Percentiles rank a stretch among this genome's conserved stretches.
These are phyloP conservation scores for Conomelus anceps DNA, from an alignment of 2,888 invertebrate genomes.

Conservation along the genomic window DNA sequence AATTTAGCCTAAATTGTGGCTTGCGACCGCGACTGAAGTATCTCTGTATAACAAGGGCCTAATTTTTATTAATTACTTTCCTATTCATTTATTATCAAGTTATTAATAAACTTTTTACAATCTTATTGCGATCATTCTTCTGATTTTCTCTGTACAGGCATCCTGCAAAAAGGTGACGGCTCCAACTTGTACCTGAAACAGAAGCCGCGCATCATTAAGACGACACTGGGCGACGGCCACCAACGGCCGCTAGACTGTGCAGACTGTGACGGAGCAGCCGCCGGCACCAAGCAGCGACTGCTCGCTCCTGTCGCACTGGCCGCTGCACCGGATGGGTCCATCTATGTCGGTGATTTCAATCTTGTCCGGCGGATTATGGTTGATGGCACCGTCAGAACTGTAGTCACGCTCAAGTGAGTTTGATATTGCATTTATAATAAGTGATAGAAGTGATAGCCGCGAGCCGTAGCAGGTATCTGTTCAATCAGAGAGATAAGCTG, in stretches of 20 bases:
- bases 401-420: constrained; percentile 74
- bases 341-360: constrained; percentile 95
- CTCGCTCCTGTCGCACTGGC: constrained; percentile 90
- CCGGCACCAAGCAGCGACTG: constrained; percentile 61
- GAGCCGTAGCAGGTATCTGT: too few species aligned
- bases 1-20: too few species aligned
- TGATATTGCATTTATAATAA: too few species aligned
- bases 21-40: too few species aligned
- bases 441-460: too few species aligned
- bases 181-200: constrained; percentile 91
- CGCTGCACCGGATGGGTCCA: constrained; percentile 83
- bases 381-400: constrained; percentile 72
- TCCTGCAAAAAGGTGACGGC: constrained; percentile 95
- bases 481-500: too few species aligned
- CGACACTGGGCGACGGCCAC: constrained; percentile 86
- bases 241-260: constrained; percentile 78
- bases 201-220: constrained; percentile 82
- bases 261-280: constrained; percentile 62
- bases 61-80: background rate
- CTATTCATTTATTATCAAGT: background rate
- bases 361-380: constrained; percentile 80
- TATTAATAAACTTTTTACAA: too few species aligned
- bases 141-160: constrained; percentile 51
- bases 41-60: too few species aligned
- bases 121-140: background rate